Evolutionary conservation across 2,888 invertebrate species (phyloP).

Genomic region (Drosophila sordidapex): DNA sequence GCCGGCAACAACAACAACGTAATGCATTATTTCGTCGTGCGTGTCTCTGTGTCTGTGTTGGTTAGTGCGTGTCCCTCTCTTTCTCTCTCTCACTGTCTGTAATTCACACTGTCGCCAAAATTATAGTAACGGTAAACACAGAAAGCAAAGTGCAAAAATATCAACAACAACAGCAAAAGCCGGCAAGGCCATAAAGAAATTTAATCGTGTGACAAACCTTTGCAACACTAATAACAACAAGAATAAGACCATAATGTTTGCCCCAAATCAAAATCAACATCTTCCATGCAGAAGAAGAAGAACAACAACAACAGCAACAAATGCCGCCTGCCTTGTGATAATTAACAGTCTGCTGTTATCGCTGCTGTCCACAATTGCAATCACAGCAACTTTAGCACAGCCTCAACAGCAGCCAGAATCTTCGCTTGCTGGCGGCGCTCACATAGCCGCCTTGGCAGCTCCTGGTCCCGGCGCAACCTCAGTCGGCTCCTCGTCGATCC

Average conservation of each 20-base stretch:
- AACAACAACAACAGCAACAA: constrained; percentile 43
- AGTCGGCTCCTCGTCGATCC: constrained; percentile 70
- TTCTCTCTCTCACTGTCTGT: constrained; percentile 10
- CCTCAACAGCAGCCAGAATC: constrained; percentile 22
- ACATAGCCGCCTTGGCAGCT: constrained; percentile 64
- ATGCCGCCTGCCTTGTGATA: constrained; percentile 64
- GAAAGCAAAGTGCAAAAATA: constrained; percentile 53
- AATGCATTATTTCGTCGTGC: constrained; percentile 53
- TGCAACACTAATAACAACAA: constrained; percentile 29
- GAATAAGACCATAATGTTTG: constrained; percentile 40
- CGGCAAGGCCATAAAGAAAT: constrained; percentile 46
- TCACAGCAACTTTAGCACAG: constrained; percentile 22
- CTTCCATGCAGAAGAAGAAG: constrained; percentile 51
- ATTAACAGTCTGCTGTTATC: constrained; percentile 47
- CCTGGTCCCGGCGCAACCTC: constrained; percentile 47
- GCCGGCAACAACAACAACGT: constrained; percentile 59
- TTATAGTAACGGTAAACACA: constrained; percentile 48
- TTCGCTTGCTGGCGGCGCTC: constrained; percentile 27
- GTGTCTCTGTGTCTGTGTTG: constrained; percentile 30
- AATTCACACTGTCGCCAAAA: constrained; percentile 27
- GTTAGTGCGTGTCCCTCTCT: constrained; percentile 39
- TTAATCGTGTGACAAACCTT: constrained; percentile 44
- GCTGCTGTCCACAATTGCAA: constrained; percentile 34
- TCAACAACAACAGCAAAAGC: constrained; percentile 36
- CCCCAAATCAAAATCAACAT: constrained; percentile 26